Percentiles rank a stretch among this genome's conserved stretches.
These are phyloP conservation scores for Drosophila lowei DNA, from an alignment of 1,140 invertebrate genomes.

Conservation along the genomic window DNA sequence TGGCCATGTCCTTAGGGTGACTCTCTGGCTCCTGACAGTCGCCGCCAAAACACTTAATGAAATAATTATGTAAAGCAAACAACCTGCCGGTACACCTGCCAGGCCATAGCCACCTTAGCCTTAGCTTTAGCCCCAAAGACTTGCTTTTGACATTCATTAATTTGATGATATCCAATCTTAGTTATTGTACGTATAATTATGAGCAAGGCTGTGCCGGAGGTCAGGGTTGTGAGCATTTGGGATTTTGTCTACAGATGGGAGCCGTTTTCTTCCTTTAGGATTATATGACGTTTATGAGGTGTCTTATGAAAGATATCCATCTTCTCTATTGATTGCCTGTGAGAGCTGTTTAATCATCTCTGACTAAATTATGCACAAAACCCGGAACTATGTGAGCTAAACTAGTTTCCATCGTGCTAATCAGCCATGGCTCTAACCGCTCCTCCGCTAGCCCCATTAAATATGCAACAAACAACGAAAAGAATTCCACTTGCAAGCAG, in stretches of 20 bases:
- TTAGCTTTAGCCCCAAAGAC: constrained; percentile 40
- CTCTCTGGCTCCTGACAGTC: constrained; percentile 28
- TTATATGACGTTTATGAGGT: too few relatives aligned
- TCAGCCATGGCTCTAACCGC: constrained; percentile 30
- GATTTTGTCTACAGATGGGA: too few relatives aligned
- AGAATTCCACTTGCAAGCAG: constrained; percentile 45
- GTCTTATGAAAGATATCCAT: too few relatives aligned
- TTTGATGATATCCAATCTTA: constrained; percentile 59
- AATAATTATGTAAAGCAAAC: constrained; percentile 77
- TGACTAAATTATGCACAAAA: constrained; percentile 3
- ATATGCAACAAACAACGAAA: constrained; percentile 62
- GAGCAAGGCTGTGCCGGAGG: constrained; percentile 10
- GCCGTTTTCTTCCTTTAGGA: too few relatives aligned
- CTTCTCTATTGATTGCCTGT: constrained; percentile 9
- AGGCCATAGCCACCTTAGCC: constrained; percentile 50
- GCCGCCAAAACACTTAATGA: constrained; percentile 67
- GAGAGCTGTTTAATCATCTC: not conserved
- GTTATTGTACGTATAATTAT: constrained; percentile 48
- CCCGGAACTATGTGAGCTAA: constrained; percentile 35
- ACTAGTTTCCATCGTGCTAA: constrained; percentile 59
- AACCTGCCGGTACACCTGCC: constrained; percentile 40
- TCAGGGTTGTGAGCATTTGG: too few relatives aligned
- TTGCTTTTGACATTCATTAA: constrained; percentile 73
- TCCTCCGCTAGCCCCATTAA: constrained; percentile 44
- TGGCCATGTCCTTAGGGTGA: constrained; percentile 4